These are phyloP conservation scores for Dasyurus viverrinus DNA, from an alignment of 2,113 vertebrate genomes.

Conservation along the genomic window DNA sequence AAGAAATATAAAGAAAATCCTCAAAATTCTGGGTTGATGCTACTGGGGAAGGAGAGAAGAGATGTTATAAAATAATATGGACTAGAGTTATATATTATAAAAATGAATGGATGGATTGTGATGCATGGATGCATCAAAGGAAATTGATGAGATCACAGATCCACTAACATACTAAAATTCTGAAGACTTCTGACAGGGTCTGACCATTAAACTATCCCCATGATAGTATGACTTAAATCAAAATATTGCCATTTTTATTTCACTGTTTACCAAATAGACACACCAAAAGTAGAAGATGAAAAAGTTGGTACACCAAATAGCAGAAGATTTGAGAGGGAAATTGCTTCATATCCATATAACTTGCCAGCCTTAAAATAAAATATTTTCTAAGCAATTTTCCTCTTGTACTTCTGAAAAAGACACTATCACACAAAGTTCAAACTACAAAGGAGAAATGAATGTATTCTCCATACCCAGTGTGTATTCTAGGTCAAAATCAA, in stretches of 20 bases:
- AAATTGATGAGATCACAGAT: not conserved
- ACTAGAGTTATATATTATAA: no score
- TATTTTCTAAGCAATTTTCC: not conserved
- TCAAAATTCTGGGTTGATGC: no score
- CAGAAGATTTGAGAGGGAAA: not conserved
- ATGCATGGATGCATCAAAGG: not conserved
- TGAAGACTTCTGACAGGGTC: not conserved
- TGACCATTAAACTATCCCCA: not conserved
- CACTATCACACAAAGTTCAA: not conserved
- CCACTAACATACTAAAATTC: not conserved
- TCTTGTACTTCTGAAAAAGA: not conserved
- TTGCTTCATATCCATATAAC: not conserved
- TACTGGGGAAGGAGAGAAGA: no score
- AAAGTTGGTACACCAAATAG: not conserved
- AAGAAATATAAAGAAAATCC: no score
- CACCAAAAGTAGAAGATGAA: not conserved
- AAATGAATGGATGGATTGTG: no score
- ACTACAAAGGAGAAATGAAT: not conserved
- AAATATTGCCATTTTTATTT: not conserved
- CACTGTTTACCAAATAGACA: not conserved
- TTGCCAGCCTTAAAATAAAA: not conserved
- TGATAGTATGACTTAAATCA: not conserved
- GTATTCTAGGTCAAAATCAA: not conserved
- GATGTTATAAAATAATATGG: no score
- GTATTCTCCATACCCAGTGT: not conserved